Evolutionary conservation across 2,888 invertebrate species (phyloP).

Genomic region (Eilema depressum): DNA sequence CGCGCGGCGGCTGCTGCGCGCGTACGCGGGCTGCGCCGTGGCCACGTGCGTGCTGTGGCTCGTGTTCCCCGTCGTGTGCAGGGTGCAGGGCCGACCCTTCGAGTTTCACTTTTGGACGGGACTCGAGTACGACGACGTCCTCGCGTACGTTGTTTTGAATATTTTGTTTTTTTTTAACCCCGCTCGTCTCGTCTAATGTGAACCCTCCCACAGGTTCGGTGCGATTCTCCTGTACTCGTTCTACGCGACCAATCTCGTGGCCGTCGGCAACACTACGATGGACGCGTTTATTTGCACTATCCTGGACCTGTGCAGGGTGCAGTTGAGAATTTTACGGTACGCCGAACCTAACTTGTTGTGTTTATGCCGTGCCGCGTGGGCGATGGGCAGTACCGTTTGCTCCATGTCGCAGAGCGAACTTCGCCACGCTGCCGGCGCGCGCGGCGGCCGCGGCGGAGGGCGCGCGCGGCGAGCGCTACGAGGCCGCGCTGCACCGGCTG

Average conservation of each 20-base stretch:
- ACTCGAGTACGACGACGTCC: slow-evolving; percentile 39
- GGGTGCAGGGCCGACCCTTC: slow-evolving; percentile 49
- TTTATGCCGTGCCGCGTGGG: background rate
- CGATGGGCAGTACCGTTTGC: background rate
- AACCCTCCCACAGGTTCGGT: slow-evolving; percentile 53
- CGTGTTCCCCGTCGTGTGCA: slow-evolving; percentile 56
- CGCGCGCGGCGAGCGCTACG: slow-evolving; percentile 33
- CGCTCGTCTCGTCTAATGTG: background rate
- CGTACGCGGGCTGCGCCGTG: slow-evolving; percentile 61
- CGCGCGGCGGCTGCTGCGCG: slow-evolving; percentile 46
- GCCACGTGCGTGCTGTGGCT: slow-evolving; percentile 69
- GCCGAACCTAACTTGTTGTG: background rate
- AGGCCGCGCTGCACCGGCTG: slow-evolving; percentile 44
- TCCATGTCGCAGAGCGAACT: slow-evolving; percentile 52
- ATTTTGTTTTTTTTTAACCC: background rate
- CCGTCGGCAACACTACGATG: slow-evolving; percentile 74
- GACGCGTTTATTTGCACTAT: slow-evolving; percentile 72
- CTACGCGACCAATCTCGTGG: slow-evolving; percentile 68
- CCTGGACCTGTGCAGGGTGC: slow-evolving; percentile 67
- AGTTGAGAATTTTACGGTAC: slow-evolving; percentile 67
- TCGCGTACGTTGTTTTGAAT: slow-evolving; percentile 24
- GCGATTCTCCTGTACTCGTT: slow-evolving; percentile 64
- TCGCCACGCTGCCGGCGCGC: slow-evolving; percentile 55
- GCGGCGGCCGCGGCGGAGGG: slow-evolving; percentile 39
- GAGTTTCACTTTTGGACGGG: slow-evolving; percentile 59